A percentile compares a stretch with the other conserved stretches of the same genome.
These are phyloP conservation scores for Acronicta aceris DNA, from an alignment of 2,888 invertebrate species.

Conservation along the genomic window DNA sequence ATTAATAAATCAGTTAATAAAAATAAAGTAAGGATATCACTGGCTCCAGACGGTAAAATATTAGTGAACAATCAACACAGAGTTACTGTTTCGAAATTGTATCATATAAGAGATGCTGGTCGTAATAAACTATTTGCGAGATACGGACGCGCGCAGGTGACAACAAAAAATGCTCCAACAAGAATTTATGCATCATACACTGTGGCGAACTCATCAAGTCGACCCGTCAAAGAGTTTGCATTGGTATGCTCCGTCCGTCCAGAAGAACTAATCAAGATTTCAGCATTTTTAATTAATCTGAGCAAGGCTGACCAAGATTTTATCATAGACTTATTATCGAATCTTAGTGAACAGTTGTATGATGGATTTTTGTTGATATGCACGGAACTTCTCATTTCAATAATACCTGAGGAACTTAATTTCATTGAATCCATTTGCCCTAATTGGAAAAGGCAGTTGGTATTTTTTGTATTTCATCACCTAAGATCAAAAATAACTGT, in stretches of 20 bases:
- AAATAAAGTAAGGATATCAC: constrained; percentile 60
- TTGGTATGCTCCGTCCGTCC: constrained; percentile 18
- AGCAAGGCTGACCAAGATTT: constrained; percentile 35
- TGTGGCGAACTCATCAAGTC: constrained; percentile 22
- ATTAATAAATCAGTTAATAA: constrained; percentile 61
- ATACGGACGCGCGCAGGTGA: constrained; percentile 57
- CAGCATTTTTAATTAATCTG: constrained; percentile 34
- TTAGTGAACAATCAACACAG: constrained; percentile 57
- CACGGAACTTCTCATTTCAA: constrained; percentile 24
- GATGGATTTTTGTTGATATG: constrained; percentile 39
- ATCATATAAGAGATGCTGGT: constrained; percentile 50
- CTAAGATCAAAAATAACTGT: constrained; percentile 31
- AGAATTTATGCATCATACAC: constrained; percentile 45
- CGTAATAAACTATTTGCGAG: constrained; percentile 55
- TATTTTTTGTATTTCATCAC: constrained; percentile 28
- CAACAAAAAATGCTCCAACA: constrained; percentile 58
- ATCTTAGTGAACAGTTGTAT: constrained; percentile 27
- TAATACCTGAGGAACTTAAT: constrained; percentile 26
- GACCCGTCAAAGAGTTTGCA: constrained; percentile 17
- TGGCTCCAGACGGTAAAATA: constrained; percentile 57
- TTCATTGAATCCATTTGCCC: constrained; percentile 15
- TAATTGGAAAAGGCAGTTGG: constrained; percentile 33
- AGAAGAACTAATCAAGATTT: constrained; percentile 40
- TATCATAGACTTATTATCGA: constrained; percentile 26
- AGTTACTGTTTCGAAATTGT: constrained; percentile 48